Base-by-base conservation (phyloP, 2,797 vertebrate genomes). In the Carapus acus region DNA sequence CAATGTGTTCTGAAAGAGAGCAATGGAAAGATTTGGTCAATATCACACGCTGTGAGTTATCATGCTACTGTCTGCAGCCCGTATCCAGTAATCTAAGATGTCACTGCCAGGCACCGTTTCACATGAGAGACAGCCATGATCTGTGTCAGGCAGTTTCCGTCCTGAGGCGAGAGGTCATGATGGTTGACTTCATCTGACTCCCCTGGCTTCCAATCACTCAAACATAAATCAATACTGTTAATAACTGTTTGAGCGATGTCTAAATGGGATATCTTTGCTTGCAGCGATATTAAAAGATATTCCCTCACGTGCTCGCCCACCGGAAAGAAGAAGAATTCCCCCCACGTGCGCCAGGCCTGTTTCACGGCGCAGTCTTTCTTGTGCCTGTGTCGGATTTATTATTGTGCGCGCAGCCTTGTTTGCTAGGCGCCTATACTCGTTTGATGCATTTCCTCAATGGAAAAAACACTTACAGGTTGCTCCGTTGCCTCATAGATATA, bases 201-300 rank as follows among this genome's bases (percentile, higher is more conserved):
- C 84, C 77, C 79, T 77, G 73, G 78, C 81, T 65, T 77, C 81
- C 81, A 84, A 88, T 88, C 82, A 85, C 81, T 88, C 86, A 88
- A 83, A 86, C 85, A 86, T 86, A 86, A 88, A 90, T 90, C 87
- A 88, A 90, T 90, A 88, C 81, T 78, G 84, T 88, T 88, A 90
- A 88, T 89, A 88, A 88, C 83, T 83, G 82, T 81, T 82, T 85
- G 85, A 83, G 86, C 82, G 71, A 86, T 87, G 87, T 90, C 86
- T 88, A 88, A 88, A 89, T 87, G 85, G 86, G 73, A 81, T 81
- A 83, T 83, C 78, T 81, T 86, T 42, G 82, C 87, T 85, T 56
- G 66, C 43, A 87, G 86, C 82, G 37, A 84, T 86, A 82, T 80
- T 79, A 79, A 85, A 83, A 79, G 74, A 79, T 78, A 76, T 75